These are phyloP conservation scores for Helicoverpa armigera DNA, from an alignment of 1,140 invertebrate species.

Conservation along the genomic window DNA sequence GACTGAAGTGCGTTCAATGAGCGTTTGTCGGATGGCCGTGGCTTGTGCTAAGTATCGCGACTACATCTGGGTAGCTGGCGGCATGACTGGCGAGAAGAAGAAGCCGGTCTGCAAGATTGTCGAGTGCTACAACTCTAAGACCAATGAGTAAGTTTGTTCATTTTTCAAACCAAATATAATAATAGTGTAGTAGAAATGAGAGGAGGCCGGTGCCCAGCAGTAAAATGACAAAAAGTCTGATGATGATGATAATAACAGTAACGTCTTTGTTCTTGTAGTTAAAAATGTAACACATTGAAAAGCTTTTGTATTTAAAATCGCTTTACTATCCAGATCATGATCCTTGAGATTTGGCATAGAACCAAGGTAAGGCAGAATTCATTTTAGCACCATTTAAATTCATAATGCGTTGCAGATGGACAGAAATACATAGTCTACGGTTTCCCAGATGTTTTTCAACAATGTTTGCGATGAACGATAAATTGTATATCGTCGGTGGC, in stretches of 20 bases:
- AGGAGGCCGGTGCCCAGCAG: too few relatives aligned
- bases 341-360: neutral
- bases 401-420: slow-evolving; percentile 83
- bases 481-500: slow-evolving; percentile 88
- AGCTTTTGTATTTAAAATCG: too few relatives aligned
- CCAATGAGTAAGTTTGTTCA: slow-evolving; percentile 84
- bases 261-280: too few relatives aligned
- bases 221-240: too few relatives aligned
- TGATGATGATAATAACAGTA: too few relatives aligned
- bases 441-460: slow-evolving; percentile 87
- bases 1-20: slow-evolving; percentile 87
- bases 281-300: too few relatives aligned
- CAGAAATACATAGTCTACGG: slow-evolving; percentile 81
- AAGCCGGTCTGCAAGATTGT: slow-evolving; percentile 86
- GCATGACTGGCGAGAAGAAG: slow-evolving; percentile 87
- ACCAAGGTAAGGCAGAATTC: neutral
- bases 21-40: slow-evolving; percentile 86
- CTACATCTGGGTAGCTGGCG: slow-evolving; percentile 89
- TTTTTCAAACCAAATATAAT: too few relatives aligned
- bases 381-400: neutral
- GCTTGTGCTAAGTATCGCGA: slow-evolving; percentile 87
- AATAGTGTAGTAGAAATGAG: too few relatives aligned
- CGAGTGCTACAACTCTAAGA: slow-evolving; percentile 88
- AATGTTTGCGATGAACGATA: slow-evolving; percentile 87
- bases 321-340: neutral